phyloP scores from a whole-genome alignment of 1,140 invertebrate species.

The Olivierus martensii region DNA sequence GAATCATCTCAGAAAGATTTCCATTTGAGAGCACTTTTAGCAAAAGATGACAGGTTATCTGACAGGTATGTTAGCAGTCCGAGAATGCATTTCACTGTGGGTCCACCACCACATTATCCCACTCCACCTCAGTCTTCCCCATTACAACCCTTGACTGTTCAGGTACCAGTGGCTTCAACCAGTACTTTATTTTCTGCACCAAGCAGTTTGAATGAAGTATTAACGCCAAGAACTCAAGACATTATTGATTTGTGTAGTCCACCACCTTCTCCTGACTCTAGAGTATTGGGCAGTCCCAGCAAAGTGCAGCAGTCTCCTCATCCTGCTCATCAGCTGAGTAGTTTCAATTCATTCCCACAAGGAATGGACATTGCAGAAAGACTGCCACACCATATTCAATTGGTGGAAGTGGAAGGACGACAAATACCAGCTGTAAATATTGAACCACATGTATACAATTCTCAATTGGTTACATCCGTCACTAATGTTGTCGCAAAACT shows the following conservation, averaged over 20 bases:
- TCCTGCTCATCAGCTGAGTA: not conserved
- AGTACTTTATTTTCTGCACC: no score
- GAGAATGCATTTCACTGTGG: conserved; percentile 6
- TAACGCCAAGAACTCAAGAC: not conserved
- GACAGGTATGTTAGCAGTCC: conserved; percentile 9
- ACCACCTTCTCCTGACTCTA: conserved; percentile 10
- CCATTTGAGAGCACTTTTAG: no score
- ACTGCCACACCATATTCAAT: conserved; percentile 55
- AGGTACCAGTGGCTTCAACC: not conserved
- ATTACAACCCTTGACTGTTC: conserved; percentile 10
- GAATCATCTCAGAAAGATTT: no score
- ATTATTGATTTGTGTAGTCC: conserved; percentile 11
- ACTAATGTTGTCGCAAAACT: conserved; percentile 62
- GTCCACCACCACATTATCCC: conserved; percentile 15
- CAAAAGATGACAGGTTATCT: not conserved
- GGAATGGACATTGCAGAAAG: conserved; percentile 12
- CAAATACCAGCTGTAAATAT: conserved; percentile 68
- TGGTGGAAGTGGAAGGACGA: conserved; percentile 58
- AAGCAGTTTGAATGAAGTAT: no score
- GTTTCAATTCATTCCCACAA: not conserved
- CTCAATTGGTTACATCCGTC: conserved; percentile 60
- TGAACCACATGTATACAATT: conserved; percentile 62
- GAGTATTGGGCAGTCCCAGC: conserved; percentile 5
- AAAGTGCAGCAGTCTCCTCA: not conserved
- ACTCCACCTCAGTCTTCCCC: conserved; percentile 15